phyloP scores from a whole-genome alignment of 2,797 vertebrate genomes.

The Pterois miles region DNA sequence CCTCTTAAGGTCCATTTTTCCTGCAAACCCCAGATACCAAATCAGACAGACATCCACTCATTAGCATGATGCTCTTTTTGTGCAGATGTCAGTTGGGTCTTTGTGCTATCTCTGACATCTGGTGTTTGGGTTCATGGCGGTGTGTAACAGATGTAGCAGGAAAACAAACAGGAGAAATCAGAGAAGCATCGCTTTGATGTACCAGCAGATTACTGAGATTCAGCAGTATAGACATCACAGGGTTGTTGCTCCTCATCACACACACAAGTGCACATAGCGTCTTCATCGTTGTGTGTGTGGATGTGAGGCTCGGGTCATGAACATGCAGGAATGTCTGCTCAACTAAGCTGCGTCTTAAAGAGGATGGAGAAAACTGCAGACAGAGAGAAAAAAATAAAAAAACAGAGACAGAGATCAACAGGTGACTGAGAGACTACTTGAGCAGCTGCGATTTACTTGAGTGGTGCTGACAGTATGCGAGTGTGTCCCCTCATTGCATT shows the following conservation, averaged over 20 bases:
- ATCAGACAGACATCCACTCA: conserved; percentile 28
- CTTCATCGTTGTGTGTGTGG: conserved; percentile 12
- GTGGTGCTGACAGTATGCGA: conserved; percentile 15
- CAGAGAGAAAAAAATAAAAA: background rate
- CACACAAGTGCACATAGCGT: background rate
- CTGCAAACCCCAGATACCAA: conserved; percentile 9
- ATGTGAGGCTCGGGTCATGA: conserved; percentile 40
- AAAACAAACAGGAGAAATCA: conserved; percentile 61
- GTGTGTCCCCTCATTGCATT: conserved; percentile 25
- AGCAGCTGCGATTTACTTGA: conserved; percentile 37
- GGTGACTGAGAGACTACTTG: conserved; percentile 30
- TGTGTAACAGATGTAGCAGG: conserved; percentile 24
- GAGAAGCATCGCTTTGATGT: conserved; percentile 58
- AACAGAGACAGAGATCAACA: conserved; percentile 22
- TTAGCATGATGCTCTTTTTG: conserved; percentile 52
- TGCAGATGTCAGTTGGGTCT: conserved; percentile 50
- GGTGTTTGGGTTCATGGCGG: conserved; percentile 74
- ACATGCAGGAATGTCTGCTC: conserved; percentile 60
- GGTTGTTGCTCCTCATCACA: conserved; percentile 18
- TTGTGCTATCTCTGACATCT: conserved; percentile 56
- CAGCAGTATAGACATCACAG: conserved; percentile 47
- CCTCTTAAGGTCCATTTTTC: conserved; percentile 16
- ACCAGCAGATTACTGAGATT: conserved; percentile 63
- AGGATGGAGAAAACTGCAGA: background rate
- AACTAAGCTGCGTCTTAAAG: conserved; percentile 28